Evolutionary conservation across 2,113 vertebrate species (phyloP).

Genomic region (Pollachius pollachius): DNA sequence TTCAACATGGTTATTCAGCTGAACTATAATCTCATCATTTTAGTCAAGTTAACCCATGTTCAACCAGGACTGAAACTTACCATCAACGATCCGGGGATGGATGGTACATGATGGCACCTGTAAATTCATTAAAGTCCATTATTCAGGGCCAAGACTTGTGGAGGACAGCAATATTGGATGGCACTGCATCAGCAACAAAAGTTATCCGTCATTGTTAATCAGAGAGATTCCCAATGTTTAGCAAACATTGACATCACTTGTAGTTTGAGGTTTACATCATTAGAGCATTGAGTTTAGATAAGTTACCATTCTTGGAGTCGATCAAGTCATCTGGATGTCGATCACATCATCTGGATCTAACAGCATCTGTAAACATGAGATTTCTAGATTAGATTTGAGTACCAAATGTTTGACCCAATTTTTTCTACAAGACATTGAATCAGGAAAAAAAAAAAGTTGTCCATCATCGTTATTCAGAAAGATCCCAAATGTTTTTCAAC

Average conservation of each 20-base stretch:
- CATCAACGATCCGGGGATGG: background rate
- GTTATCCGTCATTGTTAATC: constrained; percentile 79
- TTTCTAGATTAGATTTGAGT: no score
- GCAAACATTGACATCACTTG: constrained; percentile 73
- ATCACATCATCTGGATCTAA: no score
- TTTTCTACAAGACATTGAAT: constrained; percentile 64
- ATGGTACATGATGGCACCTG: constrained; percentile 3
- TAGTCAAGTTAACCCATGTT: constrained; percentile 17
- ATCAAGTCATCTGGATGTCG: no score
- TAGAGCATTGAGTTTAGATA: no score
- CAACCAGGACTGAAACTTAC: background rate
- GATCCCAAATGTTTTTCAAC: constrained; percentile 85
- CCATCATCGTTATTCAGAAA: constrained; percentile 87
- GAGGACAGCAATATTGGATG: no score
- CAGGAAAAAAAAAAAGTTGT: constrained; percentile 68
- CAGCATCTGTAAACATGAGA: no score
- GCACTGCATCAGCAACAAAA: constrained; percentile 79
- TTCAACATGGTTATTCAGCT: constrained; percentile 68
- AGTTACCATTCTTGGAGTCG: no score
- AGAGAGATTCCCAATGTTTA: constrained; percentile 94
- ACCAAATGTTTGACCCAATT: no score
- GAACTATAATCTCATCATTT: constrained; percentile 70
- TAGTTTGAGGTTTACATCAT: no score
- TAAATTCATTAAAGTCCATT: background rate
- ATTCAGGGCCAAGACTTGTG: background rate